Conservation (phyloP, 2,113 vertebrate species). For the Urocynchramus pylzowi region DNA sequence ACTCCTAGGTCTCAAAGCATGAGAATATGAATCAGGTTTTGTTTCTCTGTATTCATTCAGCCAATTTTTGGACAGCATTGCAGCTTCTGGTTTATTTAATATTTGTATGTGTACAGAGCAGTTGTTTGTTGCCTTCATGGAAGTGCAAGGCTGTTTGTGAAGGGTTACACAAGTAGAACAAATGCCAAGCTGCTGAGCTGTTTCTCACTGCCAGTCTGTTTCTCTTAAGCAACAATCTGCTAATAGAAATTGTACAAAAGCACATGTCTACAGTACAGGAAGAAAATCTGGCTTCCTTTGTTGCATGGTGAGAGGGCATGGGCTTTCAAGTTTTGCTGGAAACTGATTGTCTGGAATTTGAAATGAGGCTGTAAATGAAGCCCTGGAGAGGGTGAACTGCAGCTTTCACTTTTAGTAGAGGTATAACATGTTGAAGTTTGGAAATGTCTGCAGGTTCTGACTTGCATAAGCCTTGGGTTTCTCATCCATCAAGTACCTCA, state of each 20-base stretch:
- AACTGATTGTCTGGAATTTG: background rate
- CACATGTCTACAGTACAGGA: background rate
- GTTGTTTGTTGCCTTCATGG: background rate
- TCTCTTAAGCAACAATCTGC: constrained; percentile 4
- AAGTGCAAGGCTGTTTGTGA: background rate
- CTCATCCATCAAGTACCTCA: background rate
- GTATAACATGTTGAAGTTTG: background rate
- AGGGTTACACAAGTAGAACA: constrained; percentile 2
- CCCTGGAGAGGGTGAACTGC: background rate
- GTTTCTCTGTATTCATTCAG: background rate
- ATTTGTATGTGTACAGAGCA: background rate
- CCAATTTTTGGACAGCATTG: background rate
- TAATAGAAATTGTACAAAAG: background rate
- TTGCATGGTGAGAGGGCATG: background rate
- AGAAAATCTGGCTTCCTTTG: background rate
- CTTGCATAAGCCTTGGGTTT: background rate
- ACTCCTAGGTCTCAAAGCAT: background rate
- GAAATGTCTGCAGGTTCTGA: background rate
- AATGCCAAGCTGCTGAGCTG: background rate
- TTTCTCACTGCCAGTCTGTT: constrained; percentile 5
- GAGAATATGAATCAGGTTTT: background rate
- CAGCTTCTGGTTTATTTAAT: background rate
- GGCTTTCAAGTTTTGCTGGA: background rate
- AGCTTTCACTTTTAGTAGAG: background rate
- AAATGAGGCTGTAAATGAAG: background rate